Evolutionary conservation across 2,888 invertebrate genomes (phyloP), one percentile per base, ranked within the genome.

Genomic region (Oscheius sp.): DNA sequence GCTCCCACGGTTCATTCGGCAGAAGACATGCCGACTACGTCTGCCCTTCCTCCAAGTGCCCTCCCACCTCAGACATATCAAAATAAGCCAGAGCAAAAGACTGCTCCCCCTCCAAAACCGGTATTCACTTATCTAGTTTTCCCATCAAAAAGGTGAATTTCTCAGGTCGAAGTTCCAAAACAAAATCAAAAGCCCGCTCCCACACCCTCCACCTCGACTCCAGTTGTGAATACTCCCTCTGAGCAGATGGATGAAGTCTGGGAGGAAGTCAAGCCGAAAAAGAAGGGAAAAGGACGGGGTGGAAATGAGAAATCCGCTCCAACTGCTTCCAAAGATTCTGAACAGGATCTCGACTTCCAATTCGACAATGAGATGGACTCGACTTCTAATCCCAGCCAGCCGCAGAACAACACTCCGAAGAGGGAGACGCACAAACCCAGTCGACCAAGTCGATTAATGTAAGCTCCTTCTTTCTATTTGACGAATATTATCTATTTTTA

Each of bases 341-440:
- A 75, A 52, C 73, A 74, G 5, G 79, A 75, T 23, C 70, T 96
- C 77, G 94, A 95, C 88, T 97, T 97, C 89, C 93, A 95, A 89
- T 94, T 97, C 87, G 96, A 97, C 87, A 96, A 96, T 89, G 97
- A 97, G 88, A 89, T 96, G 74, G 93, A 75, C 39, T 53, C 37
- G 71, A 55, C 17, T 17, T 55, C 55, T n/a, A 55, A 55, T 55
- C 34, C 55, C 4, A n/a, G n/a, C n/a, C 55, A 55, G 34, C 20
- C 34, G 3, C 48, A 23, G 25, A 17, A 52, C 6, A 33, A 55
- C 15, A 73, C 74, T 29, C 78, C 78, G 12, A 75, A 72, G 33
- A 55, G 78, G 27, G 63, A 68, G 8, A 42, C 42, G 42, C 25
- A 27, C 29, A 53, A 79, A 77, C n/a, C 48, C 12, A 27, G 45